These are phyloP conservation scores for Eupithecia centaureata DNA, from an alignment of 2,888 invertebrate genomes.

Conservation along the genomic window DNA sequence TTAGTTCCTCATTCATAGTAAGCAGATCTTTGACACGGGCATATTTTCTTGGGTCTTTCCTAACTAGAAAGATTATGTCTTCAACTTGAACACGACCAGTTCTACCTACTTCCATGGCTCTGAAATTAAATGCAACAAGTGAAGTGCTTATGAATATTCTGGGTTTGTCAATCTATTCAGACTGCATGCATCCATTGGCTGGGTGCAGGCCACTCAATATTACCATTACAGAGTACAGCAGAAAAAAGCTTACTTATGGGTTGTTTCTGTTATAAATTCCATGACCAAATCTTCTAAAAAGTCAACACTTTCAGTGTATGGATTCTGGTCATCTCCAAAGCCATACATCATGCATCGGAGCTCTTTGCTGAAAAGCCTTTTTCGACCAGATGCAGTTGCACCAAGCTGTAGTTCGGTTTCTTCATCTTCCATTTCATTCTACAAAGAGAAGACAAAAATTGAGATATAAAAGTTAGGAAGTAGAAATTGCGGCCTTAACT, in stretches of 20 bases:
- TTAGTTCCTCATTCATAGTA: slow-evolving; percentile 99
- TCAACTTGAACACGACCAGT: slow-evolving; percentile 99
- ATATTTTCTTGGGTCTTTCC: slow-evolving; percentile 98
- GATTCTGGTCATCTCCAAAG: slow-evolving; percentile 99
- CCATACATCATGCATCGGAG: slow-evolving; percentile 99
- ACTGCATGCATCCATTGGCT: neutral
- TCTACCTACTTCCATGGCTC: slow-evolving; percentile 98
- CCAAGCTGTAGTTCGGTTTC: slow-evolving; percentile 88
- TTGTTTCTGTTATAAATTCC: slow-evolving; percentile 98
- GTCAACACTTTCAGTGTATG: slow-evolving; percentile 99
- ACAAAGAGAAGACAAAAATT: neutral
- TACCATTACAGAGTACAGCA: neutral
- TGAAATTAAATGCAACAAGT: slow-evolving; percentile 54
- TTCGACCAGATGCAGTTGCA: slow-evolving; percentile 88
- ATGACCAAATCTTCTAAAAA: slow-evolving; percentile 98
- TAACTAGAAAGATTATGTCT: slow-evolving; percentile 97
- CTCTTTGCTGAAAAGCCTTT: slow-evolving; percentile 95
- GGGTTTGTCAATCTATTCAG: neutral
- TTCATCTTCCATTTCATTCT: slow-evolving; percentile 83
- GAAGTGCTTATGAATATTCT: neutral
- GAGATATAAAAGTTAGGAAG: neutral
- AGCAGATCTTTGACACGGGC: slow-evolving; percentile 98
- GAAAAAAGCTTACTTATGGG: slow-evolving; percentile 84
- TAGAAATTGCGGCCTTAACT: neutral
- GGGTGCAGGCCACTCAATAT: neutral